These are phyloP conservation scores for Drosophila tanythrix DNA, from an alignment of 2,888 invertebrate species.

Conservation along the genomic window DNA sequence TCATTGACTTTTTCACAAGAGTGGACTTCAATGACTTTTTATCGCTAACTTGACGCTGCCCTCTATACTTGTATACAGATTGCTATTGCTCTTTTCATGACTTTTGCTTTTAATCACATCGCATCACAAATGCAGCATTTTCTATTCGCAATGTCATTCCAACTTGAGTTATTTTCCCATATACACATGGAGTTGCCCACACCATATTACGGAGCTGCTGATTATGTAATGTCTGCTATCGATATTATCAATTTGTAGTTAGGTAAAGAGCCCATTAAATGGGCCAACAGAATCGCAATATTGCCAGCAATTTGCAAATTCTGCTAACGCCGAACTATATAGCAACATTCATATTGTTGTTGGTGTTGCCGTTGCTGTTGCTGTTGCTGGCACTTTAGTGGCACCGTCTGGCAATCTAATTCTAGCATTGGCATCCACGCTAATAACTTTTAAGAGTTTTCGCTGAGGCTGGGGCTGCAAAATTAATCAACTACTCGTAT, in stretches of 20 bases:
- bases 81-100: slow-evolving; percentile 8
- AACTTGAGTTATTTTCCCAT: background rate
- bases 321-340: slow-evolving; percentile 30
- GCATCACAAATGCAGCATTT: slow-evolving; percentile 18
- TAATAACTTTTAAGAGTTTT: slow-evolving; percentile 48
- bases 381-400: slow-evolving; percentile 13
- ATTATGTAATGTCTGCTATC: slow-evolving; percentile 31
- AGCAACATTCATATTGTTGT: slow-evolving; percentile 25
- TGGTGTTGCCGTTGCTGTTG: slow-evolving; percentile 1
- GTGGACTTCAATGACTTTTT: slow-evolving; percentile 63
- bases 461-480: slow-evolving; percentile 29
- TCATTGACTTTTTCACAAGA: slow-evolving; percentile 68
- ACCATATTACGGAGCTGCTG: slow-evolving; percentile 18
- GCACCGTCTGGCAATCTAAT: slow-evolving; percentile 37
- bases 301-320: slow-evolving; percentile 29
- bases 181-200: background rate
- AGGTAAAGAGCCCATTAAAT: slow-evolving; percentile 14
- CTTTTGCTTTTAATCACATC: slow-evolving; percentile 25
- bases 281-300: slow-evolving; percentile 14
- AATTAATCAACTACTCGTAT: slow-evolving; percentile 64
- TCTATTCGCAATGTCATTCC: background rate
- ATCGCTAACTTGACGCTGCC: slow-evolving; percentile 33
- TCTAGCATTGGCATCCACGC: slow-evolving; percentile 25
- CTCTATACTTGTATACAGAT: background rate
- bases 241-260: slow-evolving; percentile 47